phyloP scores from a whole-genome alignment of 2,888 invertebrate genomes.

The Hydraecia micacea region DNA sequence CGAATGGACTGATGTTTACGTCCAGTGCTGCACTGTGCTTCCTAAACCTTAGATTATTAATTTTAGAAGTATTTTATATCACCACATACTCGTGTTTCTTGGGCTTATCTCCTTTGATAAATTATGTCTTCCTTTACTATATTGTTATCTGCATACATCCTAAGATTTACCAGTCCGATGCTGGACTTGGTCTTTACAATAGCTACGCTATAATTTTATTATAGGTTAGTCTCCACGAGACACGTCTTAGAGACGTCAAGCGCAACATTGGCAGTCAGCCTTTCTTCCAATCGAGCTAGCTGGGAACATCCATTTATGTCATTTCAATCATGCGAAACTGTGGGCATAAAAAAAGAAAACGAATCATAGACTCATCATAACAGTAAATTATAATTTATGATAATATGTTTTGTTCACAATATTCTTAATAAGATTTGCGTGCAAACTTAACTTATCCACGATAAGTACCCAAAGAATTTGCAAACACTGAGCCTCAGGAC shows the following conservation, averaged over 20 bases:
- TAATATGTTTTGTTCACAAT: constrained; percentile 35
- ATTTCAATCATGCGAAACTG: not conserved
- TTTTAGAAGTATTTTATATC: too few relatives aligned
- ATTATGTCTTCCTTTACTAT: not conserved
- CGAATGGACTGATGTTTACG: too few relatives aligned
- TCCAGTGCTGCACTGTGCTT: not conserved
- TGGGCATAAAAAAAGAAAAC: not conserved
- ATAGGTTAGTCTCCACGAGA: not conserved
- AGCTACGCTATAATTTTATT: not conserved
- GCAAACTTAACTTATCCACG: constrained; percentile 15
- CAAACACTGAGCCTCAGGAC: constrained; percentile 50
- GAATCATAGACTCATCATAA: not conserved
- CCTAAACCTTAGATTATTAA: not conserved
- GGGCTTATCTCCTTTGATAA: not conserved
- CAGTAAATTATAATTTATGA: constrained; percentile 24
- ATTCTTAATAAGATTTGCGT: constrained; percentile 21
- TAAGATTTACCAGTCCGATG: not conserved
- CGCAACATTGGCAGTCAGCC: not conserved
- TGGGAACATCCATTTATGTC: not conserved
- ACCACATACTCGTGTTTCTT: not conserved
- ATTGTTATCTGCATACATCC: not conserved
- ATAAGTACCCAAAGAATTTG: constrained; percentile 39
- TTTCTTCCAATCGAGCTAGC: too few relatives aligned
- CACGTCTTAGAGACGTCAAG: not conserved
- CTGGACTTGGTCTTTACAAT: not conserved